Conservation (phyloP, 2,888 invertebrate species). For the Cryptocephalus moraei region DNA sequence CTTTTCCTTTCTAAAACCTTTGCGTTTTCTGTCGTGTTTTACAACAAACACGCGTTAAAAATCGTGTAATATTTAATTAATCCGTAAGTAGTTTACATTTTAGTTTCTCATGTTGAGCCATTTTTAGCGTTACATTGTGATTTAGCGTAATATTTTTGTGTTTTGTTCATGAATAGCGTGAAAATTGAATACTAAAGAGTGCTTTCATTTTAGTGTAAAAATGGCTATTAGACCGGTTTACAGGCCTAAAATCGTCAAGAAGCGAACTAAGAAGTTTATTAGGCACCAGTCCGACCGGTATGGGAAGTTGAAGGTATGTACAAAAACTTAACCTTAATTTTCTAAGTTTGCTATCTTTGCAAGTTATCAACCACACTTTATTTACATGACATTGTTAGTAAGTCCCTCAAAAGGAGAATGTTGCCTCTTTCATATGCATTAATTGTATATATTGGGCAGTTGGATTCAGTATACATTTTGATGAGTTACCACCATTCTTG, state of each 20-base stretch:
- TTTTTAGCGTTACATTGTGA: not conserved
- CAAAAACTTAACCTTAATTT: not conserved
- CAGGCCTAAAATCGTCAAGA: slow-evolving; percentile 87
- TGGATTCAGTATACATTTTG: too few relatives aligned
- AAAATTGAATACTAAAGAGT: not conserved
- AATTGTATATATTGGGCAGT: too few relatives aligned
- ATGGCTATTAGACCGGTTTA: slow-evolving; percentile 87
- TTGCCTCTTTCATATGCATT: too few relatives aligned
- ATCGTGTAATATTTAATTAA: slow-evolving; percentile 18
- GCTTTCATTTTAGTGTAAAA: slow-evolving; percentile 36
- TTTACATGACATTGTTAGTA: too few relatives aligned
- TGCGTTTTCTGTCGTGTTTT: not conserved
- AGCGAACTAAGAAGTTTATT: slow-evolving; percentile 96
- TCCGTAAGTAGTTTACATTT: slow-evolving; percentile 20
- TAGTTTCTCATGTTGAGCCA: too few relatives aligned
- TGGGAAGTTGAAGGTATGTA: slow-evolving; percentile 78
- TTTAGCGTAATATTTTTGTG: not conserved
- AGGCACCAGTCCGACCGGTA: slow-evolving; percentile 98
- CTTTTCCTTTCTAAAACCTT: too few relatives aligned
- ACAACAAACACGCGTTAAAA: slow-evolving; percentile 5
- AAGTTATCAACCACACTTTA: too few relatives aligned
- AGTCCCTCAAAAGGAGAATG: too few relatives aligned
- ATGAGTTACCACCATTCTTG: not conserved
- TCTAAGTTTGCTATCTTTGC: too few relatives aligned
- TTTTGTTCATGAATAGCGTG: not conserved